Evolutionary conservation across 64 coral and sea anemone species (phyloP).

Genomic region (Montipora sp.): DNA sequence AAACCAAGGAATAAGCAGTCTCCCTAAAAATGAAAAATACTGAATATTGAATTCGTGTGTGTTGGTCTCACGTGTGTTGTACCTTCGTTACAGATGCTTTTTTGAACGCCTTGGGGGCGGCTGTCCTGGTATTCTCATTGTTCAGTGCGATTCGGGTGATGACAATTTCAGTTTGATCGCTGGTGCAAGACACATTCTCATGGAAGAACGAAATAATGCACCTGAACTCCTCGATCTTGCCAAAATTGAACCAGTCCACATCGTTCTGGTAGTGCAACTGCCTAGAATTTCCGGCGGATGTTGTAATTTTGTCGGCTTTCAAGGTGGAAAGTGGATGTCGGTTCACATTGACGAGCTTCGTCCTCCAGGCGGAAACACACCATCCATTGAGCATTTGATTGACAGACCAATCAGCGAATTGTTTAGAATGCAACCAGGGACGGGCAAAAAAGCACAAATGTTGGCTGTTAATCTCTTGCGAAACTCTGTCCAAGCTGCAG

Average conservation of each 20-base stretch:
- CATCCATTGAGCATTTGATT: constrained; percentile 63
- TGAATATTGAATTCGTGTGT: too few relatives aligned
- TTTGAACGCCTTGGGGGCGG: constrained; percentile 44
- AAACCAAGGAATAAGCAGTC: too few relatives aligned
- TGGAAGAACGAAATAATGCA: constrained; percentile 69
- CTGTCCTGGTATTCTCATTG: constrained; percentile 70
- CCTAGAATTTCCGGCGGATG: constrained; percentile 72
- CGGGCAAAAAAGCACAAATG: neutral
- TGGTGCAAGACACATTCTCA: constrained; percentile 66
- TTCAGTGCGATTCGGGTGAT: constrained; percentile 84
- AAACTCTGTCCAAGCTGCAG: constrained; percentile 67
- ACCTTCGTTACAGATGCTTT: constrained; percentile 30
- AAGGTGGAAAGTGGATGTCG: constrained; percentile 71
- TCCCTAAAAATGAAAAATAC: too few relatives aligned
- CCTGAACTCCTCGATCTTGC: constrained; percentile 31
- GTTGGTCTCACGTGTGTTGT: neutral
- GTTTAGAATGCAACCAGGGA: neutral
- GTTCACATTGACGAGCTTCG: constrained; percentile 83
- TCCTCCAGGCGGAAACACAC: constrained; percentile 63
- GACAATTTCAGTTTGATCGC: constrained; percentile 80
- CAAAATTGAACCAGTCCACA: constrained; percentile 15
- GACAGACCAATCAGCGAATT: constrained; percentile 75
- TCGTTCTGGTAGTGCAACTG: constrained; percentile 69
- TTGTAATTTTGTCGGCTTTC: constrained; percentile 80
- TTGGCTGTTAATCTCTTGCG: constrained; percentile 42